Evolutionary conservation across 2,113 vertebrate species (phyloP), one percentile per base, ranked within the genome.

Genomic region (Chloropsis cyanopogon): DNA sequence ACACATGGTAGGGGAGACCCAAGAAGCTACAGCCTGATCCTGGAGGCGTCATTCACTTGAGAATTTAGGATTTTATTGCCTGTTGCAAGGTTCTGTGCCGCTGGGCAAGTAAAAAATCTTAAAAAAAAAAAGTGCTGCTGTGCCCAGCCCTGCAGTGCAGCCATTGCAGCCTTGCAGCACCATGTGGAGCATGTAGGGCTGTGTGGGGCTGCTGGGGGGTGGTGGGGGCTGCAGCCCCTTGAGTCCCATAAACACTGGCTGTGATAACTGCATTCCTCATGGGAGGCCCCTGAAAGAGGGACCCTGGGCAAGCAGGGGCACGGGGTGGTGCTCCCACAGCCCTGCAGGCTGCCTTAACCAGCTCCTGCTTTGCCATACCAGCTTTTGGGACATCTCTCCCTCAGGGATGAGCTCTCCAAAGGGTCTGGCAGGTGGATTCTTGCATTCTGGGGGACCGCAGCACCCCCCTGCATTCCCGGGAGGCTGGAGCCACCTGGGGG

Each of bases 401-500:
- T 20, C 7, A 1, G 19, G 12, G 44, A 52, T 2, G n/a, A 49
- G 63, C 31, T 39, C 47, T 61, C 39, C 6, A 8, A 57, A 92
- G 39, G 35, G 25, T 28, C 28, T 39, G 77, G 49, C 20, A 19
- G 7, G 53, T 4, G 57, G 33, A 72, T 37, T 29, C 8, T 37
- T 17, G 16, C 4, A 9, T 14, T 25, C 5, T 46, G 53, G 42
- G 76, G 47, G 42, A 10, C 23, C 0, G 0, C 29, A 86, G 56
- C 24, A 44, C n/a, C 47, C 6, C 0, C 1, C 22, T 26, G 75
- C 11, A 0, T 60, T 91, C n/a, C n/a, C 10, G 3, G 2, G 2
- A 28, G 54, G 4, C 5, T 3, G 3, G 39, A 65, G 47, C 19
- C 12, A 2, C 20, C 59, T 11, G 50, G 0, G 7, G 37, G 42